Percentiles rank a stretch among this genome's conserved stretches.
These are phyloP conservation scores for Carassius gibelio DNA, from an alignment of 2,113 vertebrate species.

Conservation along the genomic window DNA sequence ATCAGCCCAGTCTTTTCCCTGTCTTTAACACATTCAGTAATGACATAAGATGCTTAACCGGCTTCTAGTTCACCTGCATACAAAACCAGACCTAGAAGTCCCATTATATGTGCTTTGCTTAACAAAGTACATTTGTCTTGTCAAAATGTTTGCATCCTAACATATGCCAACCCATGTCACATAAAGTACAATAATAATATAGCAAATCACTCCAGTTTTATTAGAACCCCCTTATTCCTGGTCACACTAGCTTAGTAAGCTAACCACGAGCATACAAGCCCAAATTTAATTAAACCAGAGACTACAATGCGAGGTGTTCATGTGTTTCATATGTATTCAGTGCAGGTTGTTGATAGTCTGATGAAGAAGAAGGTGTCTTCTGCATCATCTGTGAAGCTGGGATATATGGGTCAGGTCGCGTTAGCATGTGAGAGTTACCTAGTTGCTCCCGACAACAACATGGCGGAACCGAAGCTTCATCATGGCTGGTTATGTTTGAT, in stretches of 20 bases:
- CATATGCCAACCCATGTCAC: background rate
- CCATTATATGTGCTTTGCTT: background rate
- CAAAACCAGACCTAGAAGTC: background rate
- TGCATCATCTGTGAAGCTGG: background rate
- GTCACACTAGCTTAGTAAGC: background rate
- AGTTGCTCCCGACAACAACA: constrained; percentile 56
- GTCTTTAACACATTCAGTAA: constrained; percentile 12
- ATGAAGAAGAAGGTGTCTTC: background rate
- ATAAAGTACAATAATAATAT: background rate
- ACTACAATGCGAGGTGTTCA: background rate
- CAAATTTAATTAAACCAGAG: background rate
- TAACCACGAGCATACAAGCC: background rate
- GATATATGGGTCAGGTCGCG: background rate
- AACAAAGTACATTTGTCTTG: background rate
- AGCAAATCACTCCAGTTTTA: constrained; percentile 7
- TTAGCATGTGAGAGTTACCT: constrained; percentile 38
- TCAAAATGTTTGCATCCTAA: background rate
- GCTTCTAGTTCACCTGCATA: constrained; percentile 23
- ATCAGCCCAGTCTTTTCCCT: background rate
- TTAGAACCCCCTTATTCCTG: background rate
- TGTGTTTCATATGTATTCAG: background rate
- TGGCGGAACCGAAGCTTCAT: constrained; percentile 59
- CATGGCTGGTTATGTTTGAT: constrained; percentile 51
- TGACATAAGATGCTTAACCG: constrained; percentile 35
- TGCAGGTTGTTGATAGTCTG: background rate